Conservation (phyloP, 2,113 vertebrate genomes). For the Paralichthys olivaceus region DNA sequence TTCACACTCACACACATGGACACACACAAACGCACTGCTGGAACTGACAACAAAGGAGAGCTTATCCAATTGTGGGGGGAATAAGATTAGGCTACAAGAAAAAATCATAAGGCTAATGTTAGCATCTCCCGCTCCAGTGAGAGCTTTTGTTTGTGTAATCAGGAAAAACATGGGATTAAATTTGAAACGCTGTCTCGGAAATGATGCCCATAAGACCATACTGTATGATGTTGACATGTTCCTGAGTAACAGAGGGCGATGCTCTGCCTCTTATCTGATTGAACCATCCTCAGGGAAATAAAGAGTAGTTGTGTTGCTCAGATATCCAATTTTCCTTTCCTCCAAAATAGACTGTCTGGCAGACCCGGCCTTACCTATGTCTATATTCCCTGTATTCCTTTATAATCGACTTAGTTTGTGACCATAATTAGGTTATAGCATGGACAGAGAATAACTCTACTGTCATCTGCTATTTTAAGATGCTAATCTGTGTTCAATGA, state of each 20-base stretch:
- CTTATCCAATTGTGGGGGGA: slow-evolving; percentile 84
- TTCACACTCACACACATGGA: slow-evolving; percentile 86
- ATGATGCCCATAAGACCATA: slow-evolving; percentile 67
- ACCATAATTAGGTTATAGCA: slow-evolving; percentile 53
- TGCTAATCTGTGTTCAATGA: slow-evolving; percentile 56
- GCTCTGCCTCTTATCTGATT: slow-evolving; percentile 58
- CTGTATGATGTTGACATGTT: slow-evolving; percentile 74
- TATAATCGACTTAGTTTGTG: slow-evolving; percentile 55
- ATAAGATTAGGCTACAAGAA: slow-evolving; percentile 81
- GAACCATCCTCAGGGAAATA: slow-evolving; percentile 64
- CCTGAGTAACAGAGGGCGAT: slow-evolving; percentile 55
- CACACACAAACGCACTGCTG: slow-evolving; percentile 66
- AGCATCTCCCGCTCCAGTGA: slow-evolving; percentile 70
- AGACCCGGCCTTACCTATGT: slow-evolving; percentile 33
- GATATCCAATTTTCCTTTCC: slow-evolving; percentile 52
- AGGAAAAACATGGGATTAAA: slow-evolving; percentile 73
- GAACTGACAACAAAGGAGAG: slow-evolving; percentile 79
- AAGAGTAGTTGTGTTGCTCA: slow-evolving; percentile 45
- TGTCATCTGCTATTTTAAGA: slow-evolving; percentile 52
- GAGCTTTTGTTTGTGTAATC: slow-evolving; percentile 73
- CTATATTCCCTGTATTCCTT: slow-evolving; percentile 48
- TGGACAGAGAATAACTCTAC: slow-evolving; percentile 43
- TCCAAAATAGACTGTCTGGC: slow-evolving; percentile 49
- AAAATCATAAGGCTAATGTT: slow-evolving; percentile 83
- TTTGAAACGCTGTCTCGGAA: slow-evolving; percentile 71